phyloP scores from a whole-genome alignment of 1,140 invertebrate species.

The Contarinia nasturtii region DNA sequence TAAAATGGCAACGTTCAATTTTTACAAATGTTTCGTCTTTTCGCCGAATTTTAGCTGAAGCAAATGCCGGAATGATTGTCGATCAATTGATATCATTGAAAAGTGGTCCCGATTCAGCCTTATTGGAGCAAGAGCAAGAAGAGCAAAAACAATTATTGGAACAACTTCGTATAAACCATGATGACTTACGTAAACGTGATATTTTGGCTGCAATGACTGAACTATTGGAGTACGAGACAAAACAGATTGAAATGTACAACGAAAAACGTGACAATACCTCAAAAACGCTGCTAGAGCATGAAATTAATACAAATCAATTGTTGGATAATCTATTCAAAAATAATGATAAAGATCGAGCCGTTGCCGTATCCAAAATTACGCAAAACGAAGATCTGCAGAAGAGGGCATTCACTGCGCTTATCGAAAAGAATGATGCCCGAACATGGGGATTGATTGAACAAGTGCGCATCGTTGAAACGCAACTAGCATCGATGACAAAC shows the following conservation, averaged over 20 bases:
- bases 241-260: slow-evolving; percentile 14
- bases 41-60: slow-evolving; percentile 30
- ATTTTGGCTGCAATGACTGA: slow-evolving; percentile 42
- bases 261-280: slow-evolving; percentile 13
- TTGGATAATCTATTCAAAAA: slow-evolving; percentile 35
- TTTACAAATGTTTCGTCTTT: background rate
- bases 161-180: slow-evolving; percentile 9
- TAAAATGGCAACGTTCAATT: too few species aligned
- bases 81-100: slow-evolving; percentile 37
- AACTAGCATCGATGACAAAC: slow-evolving; percentile 50
- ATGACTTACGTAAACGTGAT: slow-evolving; percentile 24
- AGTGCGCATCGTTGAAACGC: slow-evolving; percentile 53
- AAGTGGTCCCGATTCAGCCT: slow-evolving; percentile 32
- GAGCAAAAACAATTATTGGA: slow-evolving; percentile 38
- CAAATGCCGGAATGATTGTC: slow-evolving; percentile 40
- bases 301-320: slow-evolving; percentile 34
- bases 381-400: slow-evolving; percentile 52
- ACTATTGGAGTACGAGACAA: slow-evolving; percentile 37
- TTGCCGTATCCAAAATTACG: slow-evolving; percentile 34
- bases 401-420: slow-evolving; percentile 45
- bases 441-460: slow-evolving; percentile 57
- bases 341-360: slow-evolving; percentile 35
- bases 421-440: slow-evolving; percentile 53
- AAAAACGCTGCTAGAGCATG: slow-evolving; percentile 23
- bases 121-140: slow-evolving; percentile 39